Evolutionary conservation across 2,797 vertebrate genomes (phyloP).

Genomic region (Buphagus erythrorhynchus): DNA sequence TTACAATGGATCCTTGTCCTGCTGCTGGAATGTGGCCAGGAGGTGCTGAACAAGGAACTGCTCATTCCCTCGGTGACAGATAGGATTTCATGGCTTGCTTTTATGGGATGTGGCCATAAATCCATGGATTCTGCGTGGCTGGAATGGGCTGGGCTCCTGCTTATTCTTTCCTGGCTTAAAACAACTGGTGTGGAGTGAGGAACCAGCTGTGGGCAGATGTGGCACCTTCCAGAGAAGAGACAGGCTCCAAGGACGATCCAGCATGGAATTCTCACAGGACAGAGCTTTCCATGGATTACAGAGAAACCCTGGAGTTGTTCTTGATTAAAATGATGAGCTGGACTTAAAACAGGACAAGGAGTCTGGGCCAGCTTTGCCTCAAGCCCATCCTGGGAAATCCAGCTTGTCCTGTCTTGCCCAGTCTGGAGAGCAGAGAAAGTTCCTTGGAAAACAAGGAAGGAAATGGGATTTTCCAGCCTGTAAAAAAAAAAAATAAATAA

Average conservation of each 20-base stretch:
- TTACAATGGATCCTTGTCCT: constrained; percentile 23
- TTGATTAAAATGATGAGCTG: neutral
- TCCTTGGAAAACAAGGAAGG: neutral
- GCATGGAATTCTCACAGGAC: neutral
- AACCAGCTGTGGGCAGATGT: neutral
- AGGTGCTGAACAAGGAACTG: neutral
- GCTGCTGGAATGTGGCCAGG: neutral
- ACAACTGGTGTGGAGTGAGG: neutral
- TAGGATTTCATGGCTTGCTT: neutral
- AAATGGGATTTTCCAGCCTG: neutral
- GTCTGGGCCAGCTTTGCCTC: neutral
- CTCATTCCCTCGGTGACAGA: constrained; percentile 1
- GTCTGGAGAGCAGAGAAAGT: fast-evolving
- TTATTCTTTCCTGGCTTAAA: neutral
- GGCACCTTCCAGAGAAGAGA: neutral
- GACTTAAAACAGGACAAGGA: neutral
- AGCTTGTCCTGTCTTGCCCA: neutral
- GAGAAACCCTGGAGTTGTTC: neutral
- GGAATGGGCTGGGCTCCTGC: neutral
- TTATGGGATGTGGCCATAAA: constrained; percentile 24
- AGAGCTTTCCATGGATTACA: neutral
- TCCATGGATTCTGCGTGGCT: neutral
- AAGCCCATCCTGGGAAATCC: too few relatives aligned
- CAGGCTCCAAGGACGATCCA: neutral
- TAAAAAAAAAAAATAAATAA: neutral